These are phyloP conservation scores for Drosophila saltans DNA, from an alignment of 1,140 invertebrate species.

Conservation along the genomic window DNA sequence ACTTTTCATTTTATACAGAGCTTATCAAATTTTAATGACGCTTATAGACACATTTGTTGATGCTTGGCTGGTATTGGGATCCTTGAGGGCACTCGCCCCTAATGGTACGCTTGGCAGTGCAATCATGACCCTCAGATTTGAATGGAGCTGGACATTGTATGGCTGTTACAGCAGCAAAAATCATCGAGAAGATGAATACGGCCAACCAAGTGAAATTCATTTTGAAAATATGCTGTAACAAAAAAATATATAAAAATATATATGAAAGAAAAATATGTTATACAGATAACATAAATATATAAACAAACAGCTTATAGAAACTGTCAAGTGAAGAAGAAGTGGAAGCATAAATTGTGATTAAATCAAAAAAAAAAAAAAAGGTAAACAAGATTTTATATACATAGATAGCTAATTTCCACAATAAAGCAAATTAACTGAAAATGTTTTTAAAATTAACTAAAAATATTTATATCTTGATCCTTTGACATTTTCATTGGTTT, in stretches of 20 bases:
- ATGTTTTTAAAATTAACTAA: too few relatives aligned
- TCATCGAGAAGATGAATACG: conserved; percentile 63
- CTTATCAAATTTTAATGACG: conserved; percentile 9
- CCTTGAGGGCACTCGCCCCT: conserved; percentile 60
- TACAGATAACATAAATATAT: too few relatives aligned
- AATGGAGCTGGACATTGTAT: conserved; percentile 53
- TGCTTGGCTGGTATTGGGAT: conserved; percentile 51
- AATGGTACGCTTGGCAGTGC: conserved; percentile 52
- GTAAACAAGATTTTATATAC: not conserved
- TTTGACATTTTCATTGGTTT: too few relatives aligned
- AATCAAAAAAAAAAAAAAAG: too few relatives aligned
- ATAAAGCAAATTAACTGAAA: too few relatives aligned
- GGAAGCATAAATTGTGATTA: not conserved
- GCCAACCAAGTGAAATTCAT: conserved; percentile 78
- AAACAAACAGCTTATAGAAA: too few relatives aligned
- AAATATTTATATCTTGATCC: too few relatives aligned
- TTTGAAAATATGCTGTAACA: conserved; percentile 5
- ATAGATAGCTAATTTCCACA: too few relatives aligned
- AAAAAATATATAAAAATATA: too few relatives aligned
- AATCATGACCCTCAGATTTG: conserved; percentile 25
- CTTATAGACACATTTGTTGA: conserved; percentile 68
- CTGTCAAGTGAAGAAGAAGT: too few relatives aligned
- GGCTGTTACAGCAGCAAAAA: conserved; percentile 54
- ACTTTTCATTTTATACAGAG: conserved; percentile 16
- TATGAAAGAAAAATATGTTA: too few relatives aligned